Conservation (phyloP, 2,113 vertebrate species). For the Erythrocercus mccallii region DNA sequence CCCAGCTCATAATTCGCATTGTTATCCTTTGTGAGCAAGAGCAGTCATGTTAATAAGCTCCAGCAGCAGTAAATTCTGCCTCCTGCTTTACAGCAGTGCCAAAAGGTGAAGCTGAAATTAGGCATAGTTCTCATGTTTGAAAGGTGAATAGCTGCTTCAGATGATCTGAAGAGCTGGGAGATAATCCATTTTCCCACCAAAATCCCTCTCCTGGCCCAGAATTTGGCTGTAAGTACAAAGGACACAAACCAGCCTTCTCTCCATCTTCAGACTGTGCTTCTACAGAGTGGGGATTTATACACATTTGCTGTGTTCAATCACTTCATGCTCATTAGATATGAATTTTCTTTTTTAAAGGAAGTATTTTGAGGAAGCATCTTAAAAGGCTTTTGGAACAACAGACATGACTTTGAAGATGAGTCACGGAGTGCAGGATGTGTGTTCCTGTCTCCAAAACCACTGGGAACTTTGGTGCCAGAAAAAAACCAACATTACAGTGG, state of each 20-base stretch:
- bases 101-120: constrained; percentile 3
- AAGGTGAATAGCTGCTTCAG: not conserved
- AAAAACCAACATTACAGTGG: not conserved
- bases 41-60: not conserved
- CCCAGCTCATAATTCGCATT: not conserved
- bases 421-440: not conserved
- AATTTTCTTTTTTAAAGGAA: not conserved
- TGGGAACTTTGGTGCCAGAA: not conserved
- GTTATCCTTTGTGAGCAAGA: not conserved
- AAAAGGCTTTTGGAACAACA: constrained; percentile 20
- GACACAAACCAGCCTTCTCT: not conserved
- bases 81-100: not conserved
- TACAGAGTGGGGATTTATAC: not conserved
- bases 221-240: not conserved
- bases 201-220: not conserved
- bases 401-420: constrained; percentile 14
- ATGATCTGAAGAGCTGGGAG: not conserved
- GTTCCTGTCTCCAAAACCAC: not conserved
- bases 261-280: not conserved
- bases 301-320: not conserved
- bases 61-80: not conserved
- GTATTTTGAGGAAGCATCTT: not conserved
- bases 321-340: not conserved
- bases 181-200: not conserved
- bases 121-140: not conserved